These are phyloP conservation scores for Acanthurus leucopareius DNA, from an alignment of 2,797 vertebrate species.

Conservation along the genomic window DNA sequence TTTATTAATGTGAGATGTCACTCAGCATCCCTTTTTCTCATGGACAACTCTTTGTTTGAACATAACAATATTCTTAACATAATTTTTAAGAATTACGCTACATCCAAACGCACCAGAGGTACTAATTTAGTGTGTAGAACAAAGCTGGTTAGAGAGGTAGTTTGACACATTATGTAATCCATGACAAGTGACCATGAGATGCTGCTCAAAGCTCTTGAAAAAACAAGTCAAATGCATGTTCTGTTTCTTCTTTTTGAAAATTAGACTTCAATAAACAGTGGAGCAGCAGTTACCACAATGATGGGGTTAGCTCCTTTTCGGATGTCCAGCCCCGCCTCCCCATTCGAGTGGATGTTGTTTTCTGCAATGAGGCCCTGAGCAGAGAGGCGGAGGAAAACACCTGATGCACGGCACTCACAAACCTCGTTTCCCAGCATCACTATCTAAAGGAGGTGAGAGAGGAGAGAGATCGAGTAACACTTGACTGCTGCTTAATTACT, in stretches of 20 bases:
- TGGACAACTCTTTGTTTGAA: background rate
- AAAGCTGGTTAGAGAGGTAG: too few species aligned
- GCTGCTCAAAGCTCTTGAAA: background rate
- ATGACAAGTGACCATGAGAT: background rate
- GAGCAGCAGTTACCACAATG: conserved; percentile 85
- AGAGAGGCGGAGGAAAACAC: conserved; percentile 90
- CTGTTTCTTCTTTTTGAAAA: background rate
- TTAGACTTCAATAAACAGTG: background rate
- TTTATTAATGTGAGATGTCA: background rate
- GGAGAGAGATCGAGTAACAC: conserved; percentile 45
- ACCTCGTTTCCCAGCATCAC: conserved; percentile 92
- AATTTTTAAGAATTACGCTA: background rate
- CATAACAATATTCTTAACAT: background rate
- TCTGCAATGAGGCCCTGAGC: conserved; percentile 91
- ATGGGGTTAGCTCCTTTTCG: conserved; percentile 90
- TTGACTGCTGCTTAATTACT: conserved; percentile 57
- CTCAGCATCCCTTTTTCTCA: background rate
- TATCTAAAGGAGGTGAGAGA: conserved; percentile 80
- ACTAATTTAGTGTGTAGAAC: background rate
- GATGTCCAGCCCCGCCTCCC: conserved; percentile 91
- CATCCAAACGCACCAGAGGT: background rate
- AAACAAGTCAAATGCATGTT: background rate
- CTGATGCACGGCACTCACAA: conserved; percentile 89
- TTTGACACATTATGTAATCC: background rate
- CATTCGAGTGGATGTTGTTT: conserved; percentile 92